A percentile compares a stretch with the other conserved stretches of the same genome.
These are phyloP conservation scores for Python bivittatus DNA, from an alignment of 2,113 vertebrate genomes.

Conservation along the genomic window DNA sequence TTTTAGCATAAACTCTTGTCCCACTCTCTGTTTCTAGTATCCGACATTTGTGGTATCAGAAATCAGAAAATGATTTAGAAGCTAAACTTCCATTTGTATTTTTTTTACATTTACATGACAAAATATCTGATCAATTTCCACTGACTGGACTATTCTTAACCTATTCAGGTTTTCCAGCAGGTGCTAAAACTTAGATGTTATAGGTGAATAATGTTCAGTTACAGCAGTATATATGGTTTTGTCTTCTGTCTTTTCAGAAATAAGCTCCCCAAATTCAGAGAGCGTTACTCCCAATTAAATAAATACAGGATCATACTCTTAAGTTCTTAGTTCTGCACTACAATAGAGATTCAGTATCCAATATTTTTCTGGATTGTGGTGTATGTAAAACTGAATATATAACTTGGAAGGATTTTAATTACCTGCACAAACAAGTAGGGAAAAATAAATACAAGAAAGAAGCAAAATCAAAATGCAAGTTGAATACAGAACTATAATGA, in stretches of 20 bases:
- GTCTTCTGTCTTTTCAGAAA: not conserved
- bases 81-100: not conserved
- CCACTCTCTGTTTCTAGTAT: not conserved
- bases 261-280: not conserved
- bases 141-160: too few relatives aligned
- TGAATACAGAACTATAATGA: constrained; percentile 35
- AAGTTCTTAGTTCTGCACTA: not conserved
- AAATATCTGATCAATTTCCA: too few relatives aligned
- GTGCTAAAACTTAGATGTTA: too few relatives aligned
- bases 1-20: not conserved
- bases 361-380: not conserved
- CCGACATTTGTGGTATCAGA: not conserved
- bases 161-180: too few relatives aligned
- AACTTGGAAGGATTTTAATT: not conserved
- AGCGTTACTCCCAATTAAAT: not conserved
- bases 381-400: not conserved
- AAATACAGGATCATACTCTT: not conserved
- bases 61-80: not conserved
- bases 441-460: not conserved
- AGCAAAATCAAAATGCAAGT: constrained; percentile 30
- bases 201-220: too few relatives aligned
- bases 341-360: not conserved
- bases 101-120: not conserved
- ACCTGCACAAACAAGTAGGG: constrained; percentile 20
- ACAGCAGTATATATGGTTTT: not conserved